Conservation (phyloP, 2,888 invertebrate genomes). For the Neelides folsomi region DNA sequence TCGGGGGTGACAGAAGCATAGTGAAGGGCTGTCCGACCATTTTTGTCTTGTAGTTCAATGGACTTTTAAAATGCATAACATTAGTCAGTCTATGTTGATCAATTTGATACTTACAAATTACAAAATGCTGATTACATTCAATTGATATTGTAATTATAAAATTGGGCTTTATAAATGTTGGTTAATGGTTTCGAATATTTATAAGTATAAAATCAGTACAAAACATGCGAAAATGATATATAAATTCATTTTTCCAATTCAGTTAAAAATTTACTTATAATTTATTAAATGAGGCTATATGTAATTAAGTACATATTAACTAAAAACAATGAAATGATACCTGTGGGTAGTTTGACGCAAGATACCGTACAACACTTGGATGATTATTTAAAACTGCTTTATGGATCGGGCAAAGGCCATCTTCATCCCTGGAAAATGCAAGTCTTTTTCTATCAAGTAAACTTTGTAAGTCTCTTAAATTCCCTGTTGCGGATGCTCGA, state of each 20-base stretch:
- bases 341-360: slow-evolving; percentile 38
- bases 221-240: no score
- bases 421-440: slow-evolving; percentile 67
- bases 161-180: no score
- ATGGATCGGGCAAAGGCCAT: slow-evolving; percentile 74
- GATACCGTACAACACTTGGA: slow-evolving; percentile 57
- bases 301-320: no score
- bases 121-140: no score
- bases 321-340: no score
- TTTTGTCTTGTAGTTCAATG: slow-evolving; percentile 47
- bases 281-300: no score
- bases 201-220: no score
- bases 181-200: no score
- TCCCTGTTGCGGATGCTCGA: slow-evolving; percentile 68
- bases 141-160: no score
- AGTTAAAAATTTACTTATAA: no score
- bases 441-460: slow-evolving; percentile 79
- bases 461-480: slow-evolving; percentile 67
- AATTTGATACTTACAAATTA: no score
- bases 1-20: slow-evolving; percentile 73
- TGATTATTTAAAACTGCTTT: slow-evolving; percentile 73
- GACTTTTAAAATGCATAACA: slow-evolving; percentile 4
- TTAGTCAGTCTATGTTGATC: not conserved
- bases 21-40: slow-evolving; percentile 74
- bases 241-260: no score